phyloP scores from a whole-genome alignment of 2,888 invertebrate genomes.

The Acrobasis consociella region DNA sequence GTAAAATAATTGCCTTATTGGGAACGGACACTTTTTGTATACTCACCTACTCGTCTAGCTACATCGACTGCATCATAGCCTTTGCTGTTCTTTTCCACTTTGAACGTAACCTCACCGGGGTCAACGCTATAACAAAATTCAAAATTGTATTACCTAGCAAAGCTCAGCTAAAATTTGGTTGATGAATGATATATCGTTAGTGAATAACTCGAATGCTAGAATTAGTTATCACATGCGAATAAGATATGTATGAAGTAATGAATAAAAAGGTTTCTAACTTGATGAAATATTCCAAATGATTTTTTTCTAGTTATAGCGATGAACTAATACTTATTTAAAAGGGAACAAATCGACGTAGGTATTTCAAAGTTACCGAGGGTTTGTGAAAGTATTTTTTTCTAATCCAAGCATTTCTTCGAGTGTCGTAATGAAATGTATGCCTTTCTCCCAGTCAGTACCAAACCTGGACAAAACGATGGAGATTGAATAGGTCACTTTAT shows the following conservation, averaged over 20 bases:
- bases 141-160: neutral
- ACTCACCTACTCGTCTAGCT: slow-evolving; percentile 85
- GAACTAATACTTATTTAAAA: neutral
- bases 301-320: too few species aligned
- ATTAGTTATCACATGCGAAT: too few species aligned
- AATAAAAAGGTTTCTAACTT: too few species aligned
- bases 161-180: neutral
- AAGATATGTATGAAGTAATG: too few species aligned
- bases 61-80: slow-evolving; percentile 86
- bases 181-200: neutral
- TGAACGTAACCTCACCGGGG: slow-evolving; percentile 89
- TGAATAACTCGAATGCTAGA: too few species aligned
- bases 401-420: slow-evolving; percentile 87
- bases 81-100: slow-evolving; percentile 85
- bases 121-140: slow-evolving; percentile 84
- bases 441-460: slow-evolving; percentile 86
- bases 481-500: neutral
- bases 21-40: neutral
- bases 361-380: slow-evolving; percentile 80
- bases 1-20: neutral
- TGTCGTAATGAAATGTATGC: slow-evolving; percentile 86
- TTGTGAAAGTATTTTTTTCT: slow-evolving; percentile 83
- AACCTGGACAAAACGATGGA: slow-evolving; percentile 51
- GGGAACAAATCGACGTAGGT: neutral
- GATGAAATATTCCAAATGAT: too few species aligned